Evolutionary conservation across 2,113 vertebrate species (phyloP), one percentile per base, ranked within the genome.

Genomic region (Pluvialis apricaria): DNA sequence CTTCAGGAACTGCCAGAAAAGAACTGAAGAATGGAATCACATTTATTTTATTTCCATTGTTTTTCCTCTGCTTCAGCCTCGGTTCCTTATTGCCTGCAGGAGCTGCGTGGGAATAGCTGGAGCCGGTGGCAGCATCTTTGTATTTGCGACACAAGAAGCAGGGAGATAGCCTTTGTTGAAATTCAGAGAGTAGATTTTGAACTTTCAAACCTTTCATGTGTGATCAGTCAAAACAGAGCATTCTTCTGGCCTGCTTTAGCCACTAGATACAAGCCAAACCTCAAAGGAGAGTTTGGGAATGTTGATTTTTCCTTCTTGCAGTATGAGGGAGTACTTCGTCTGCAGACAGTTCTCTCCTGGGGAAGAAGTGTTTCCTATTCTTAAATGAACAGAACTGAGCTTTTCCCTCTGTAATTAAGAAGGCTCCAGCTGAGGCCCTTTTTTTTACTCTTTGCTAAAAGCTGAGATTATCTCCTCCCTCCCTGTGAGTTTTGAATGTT

Each of bases 1-100:
- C 94, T 91, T 76, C 52, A 89, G 55, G n/a, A 82, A 22, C 52
- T 79, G 58, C 92, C 82, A 92, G 86, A 64, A 93, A 57, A 93
- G 80, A 94, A 70, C 44, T 84, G 47, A 72, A 88, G 81, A 92
- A 70, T 47, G 62, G 92, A 95, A 77, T 89, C 31, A 19, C 38
- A 45, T 91, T 92, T 80, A 88, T 92, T 69, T 73, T 45, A 91
- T 92, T 90, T 64, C 79, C 80, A 51, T 80, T 86, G 51, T 21
- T 96, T 91, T 90, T 79, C 20, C 42, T 89, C 57, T 88, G 80
- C 58, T 66, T 94, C 86, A 82, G 52, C 76, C 49, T 70, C 6
- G 1, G 55, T 65, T 42, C 55, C 9, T 5, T 78, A 15, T 26
- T 79, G 58, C 32, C 60, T 90, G 36, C 73, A 90, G 52, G 36